Evolutionary conservation across 2,888 invertebrate species (phyloP), one percentile per base, ranked within the genome.

Genomic region (Pediacus dermestoides): DNA sequence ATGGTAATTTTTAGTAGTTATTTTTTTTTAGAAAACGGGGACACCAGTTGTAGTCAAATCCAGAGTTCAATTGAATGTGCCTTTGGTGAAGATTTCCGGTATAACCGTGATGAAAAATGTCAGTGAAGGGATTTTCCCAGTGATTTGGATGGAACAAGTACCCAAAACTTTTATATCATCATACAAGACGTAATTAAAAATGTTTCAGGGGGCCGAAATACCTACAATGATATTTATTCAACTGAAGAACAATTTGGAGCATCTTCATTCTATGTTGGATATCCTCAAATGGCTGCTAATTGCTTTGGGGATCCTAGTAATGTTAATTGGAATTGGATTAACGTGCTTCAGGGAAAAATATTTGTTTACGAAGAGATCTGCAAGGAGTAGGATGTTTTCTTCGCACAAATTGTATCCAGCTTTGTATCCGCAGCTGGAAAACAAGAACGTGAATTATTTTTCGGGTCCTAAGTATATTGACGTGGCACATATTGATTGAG

Each of bases 71-170:
- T 70, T 80, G 53, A 80, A 77, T 56, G 70, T 78, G 31, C 73
- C 75, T 42, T 50, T 80, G 2, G 65, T 72, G 3, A 61, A 59
- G 30, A 64, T 74, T 1, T 62, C 68, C 0, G 60, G 50, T 0
- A 63, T 78, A 0, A 66, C 72, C 0, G 67, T 77, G 26, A 59
- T 80, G 25, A 61, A 60, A 8, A 72, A 71, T 3, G 75, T 80
- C 1, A 70, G 65, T 16, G 74, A 75, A 1, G 79, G 78, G 1
- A 55, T 76, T 11, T 77, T 80, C 56, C 80, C 80, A 0, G 46
- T 80, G 27, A 38, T 78, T 2, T 80, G 80, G 80, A 53, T 75
- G 8, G 77, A 77, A 52, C 77, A 79, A 73, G 79, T 78, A 63
- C 10, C n/a, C n/a, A n/a, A n/a, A n/a, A n/a, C n/a, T n/a, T n/a